A percentile compares a stretch with the other conserved stretches of the same genome.
phyloP scores from a whole-genome alignment of 2,113 vertebrate species.

The Anoplopoma fimbria region DNA sequence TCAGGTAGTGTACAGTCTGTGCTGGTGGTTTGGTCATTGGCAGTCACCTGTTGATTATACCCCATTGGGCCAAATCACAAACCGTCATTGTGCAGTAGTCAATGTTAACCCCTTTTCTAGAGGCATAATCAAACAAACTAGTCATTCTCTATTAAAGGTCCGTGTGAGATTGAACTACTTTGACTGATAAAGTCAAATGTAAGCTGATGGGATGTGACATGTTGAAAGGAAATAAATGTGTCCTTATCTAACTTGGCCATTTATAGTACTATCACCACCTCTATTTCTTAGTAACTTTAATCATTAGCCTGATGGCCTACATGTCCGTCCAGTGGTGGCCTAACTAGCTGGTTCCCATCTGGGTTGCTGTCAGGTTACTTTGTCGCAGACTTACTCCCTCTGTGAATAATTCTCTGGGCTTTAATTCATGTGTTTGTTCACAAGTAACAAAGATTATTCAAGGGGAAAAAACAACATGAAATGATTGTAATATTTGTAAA shows the following conservation, averaged over 20 bases:
- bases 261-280: slow-evolving; percentile 67
- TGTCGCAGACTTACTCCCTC: slow-evolving; percentile 78
- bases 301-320: slow-evolving; percentile 75
- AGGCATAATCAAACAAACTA: slow-evolving; percentile 48
- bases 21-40: slow-evolving; percentile 65
- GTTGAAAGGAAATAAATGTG: slow-evolving; percentile 70
- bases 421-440: slow-evolving; percentile 85
- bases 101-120: slow-evolving; percentile 42
- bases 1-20: slow-evolving; percentile 70
- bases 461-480: slow-evolving; percentile 79
- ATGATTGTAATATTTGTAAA: slow-evolving; percentile 91
- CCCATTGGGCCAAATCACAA: slow-evolving; percentile 64
- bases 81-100: slow-evolving; percentile 56
- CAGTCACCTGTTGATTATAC: slow-evolving; percentile 57
- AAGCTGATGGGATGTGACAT: slow-evolving; percentile 53
- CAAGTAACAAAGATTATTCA: slow-evolving; percentile 78
- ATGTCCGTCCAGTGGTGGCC: slow-evolving; percentile 66
- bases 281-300: slow-evolving; percentile 82
- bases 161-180: slow-evolving; percentile 59
- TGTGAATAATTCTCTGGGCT: slow-evolving; percentile 83
- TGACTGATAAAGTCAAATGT: slow-evolving; percentile 60
- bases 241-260: slow-evolving; percentile 70
- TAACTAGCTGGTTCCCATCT: slow-evolving; percentile 67
- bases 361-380: slow-evolving; percentile 68
- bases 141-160: slow-evolving; percentile 53